Conservation (phyloP, 2,888 invertebrate genomes). For the Nephrotoma flavescens region DNA sequence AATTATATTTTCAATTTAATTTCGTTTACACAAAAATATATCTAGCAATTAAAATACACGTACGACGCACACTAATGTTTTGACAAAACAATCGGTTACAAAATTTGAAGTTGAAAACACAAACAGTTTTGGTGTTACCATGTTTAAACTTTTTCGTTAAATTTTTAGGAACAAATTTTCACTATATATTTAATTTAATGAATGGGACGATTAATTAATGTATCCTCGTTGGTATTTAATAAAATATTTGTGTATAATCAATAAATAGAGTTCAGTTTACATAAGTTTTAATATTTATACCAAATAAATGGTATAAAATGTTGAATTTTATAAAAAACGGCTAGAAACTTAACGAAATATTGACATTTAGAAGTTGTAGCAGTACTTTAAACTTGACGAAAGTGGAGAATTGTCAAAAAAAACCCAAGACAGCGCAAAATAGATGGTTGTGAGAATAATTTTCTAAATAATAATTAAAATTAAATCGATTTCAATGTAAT, state of each 20-base stretch:
- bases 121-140: not conserved
- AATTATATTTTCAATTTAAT: not conserved
- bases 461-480: not conserved
- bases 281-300: not conserved
- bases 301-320: not conserved
- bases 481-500: not conserved
- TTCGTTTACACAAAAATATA: not conserved
- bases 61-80: not conserved
- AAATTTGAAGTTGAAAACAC: not conserved
- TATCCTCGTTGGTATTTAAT: too few species aligned
- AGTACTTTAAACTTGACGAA: not conserved
- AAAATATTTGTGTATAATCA: not conserved
- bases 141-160: not conserved
- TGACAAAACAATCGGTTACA: not conserved
- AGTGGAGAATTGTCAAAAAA: not conserved
- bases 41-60: not conserved
- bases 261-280: not conserved
- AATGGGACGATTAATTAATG: too few species aligned
- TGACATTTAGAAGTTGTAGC: not conserved
- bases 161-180: too few species aligned
- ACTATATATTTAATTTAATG: too few species aligned
- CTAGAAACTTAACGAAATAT: not conserved
- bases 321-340: not conserved
- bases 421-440: not conserved
- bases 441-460: not conserved